Conservation (phyloP, 2,113 vertebrate genomes). For the Cricetomys ansorgei region DNA sequence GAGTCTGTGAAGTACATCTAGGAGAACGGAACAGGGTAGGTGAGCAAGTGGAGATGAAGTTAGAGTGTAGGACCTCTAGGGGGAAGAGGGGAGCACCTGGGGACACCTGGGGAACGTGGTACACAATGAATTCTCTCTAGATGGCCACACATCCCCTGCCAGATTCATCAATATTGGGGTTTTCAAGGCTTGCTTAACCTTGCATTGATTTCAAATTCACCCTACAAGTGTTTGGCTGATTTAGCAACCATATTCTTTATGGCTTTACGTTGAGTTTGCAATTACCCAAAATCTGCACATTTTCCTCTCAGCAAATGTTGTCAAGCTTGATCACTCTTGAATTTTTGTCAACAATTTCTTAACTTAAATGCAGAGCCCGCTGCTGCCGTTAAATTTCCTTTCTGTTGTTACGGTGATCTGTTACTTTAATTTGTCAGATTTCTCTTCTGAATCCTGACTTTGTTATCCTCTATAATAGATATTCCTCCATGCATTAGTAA, state of each 20-base stretch:
- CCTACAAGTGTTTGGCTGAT: background rate
- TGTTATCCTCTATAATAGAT: background rate
- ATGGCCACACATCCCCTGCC: background rate
- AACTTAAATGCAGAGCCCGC: background rate
- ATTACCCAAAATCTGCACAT: background rate
- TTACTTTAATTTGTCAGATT: conserved; percentile 49
- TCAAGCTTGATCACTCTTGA: background rate
- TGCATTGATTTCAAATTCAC: background rate
- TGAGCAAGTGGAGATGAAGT: rapidly evolving
- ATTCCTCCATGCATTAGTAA: background rate
- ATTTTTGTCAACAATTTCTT: conserved; percentile 31
- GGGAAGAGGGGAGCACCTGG: background rate
- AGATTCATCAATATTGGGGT: rapidly evolving
- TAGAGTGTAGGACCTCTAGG: background rate
- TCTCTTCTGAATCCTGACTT: conserved; percentile 13
- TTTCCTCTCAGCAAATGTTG: background rate
- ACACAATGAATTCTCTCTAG: too few species aligned
- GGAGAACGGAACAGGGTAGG: background rate
- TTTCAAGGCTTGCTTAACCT: rapidly evolving
- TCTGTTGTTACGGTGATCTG: background rate
- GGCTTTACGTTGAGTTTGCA: background rate
- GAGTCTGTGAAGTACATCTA: background rate
- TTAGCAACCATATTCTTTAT: background rate
- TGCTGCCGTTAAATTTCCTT: background rate
- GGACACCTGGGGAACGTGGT: too few species aligned